Evolutionary conservation across 2,888 invertebrate genomes (phyloP).

Genomic region (Pheosia tremula): DNA sequence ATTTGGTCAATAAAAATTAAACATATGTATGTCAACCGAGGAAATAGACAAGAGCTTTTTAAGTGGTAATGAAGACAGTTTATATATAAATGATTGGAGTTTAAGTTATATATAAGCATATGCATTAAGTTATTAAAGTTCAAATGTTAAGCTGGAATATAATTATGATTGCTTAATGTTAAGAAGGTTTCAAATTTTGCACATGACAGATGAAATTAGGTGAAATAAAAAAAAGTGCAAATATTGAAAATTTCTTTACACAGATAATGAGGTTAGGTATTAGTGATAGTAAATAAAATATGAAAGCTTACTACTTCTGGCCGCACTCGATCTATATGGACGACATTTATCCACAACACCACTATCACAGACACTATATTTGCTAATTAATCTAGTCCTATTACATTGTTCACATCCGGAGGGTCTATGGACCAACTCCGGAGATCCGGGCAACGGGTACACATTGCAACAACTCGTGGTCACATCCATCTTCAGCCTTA

Average conservation of each 20-base stretch:
- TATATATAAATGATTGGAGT: no score
- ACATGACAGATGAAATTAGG: not conserved
- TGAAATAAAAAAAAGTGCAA: not conserved
- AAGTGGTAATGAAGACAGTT: no score
- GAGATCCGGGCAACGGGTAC: constrained; percentile 44
- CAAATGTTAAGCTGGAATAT: no score
- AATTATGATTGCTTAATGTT: no score
- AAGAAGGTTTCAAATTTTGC: constrained; percentile 13
- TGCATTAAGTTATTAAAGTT: no score
- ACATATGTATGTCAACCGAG: no score
- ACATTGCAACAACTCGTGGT: constrained; percentile 44
- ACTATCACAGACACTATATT: constrained; percentile 81
- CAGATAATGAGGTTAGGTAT: constrained; percentile 10
- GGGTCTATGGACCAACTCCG: constrained; percentile 51
- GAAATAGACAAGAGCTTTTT: no score
- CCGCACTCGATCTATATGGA: constrained; percentile 66
- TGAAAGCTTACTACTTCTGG: constrained; percentile 75
- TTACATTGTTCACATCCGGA: constrained; percentile 72
- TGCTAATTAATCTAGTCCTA: constrained; percentile 74
- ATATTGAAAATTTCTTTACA: not conserved
- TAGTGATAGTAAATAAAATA: constrained; percentile 30
- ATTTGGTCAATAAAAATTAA: no score
- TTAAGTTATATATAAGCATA: no score
- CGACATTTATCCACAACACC: constrained; percentile 67
- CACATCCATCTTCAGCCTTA: constrained; percentile 71